Base-by-base conservation (phyloP, 2,797 vertebrate species). In the Tragopan temminckii region DNA sequence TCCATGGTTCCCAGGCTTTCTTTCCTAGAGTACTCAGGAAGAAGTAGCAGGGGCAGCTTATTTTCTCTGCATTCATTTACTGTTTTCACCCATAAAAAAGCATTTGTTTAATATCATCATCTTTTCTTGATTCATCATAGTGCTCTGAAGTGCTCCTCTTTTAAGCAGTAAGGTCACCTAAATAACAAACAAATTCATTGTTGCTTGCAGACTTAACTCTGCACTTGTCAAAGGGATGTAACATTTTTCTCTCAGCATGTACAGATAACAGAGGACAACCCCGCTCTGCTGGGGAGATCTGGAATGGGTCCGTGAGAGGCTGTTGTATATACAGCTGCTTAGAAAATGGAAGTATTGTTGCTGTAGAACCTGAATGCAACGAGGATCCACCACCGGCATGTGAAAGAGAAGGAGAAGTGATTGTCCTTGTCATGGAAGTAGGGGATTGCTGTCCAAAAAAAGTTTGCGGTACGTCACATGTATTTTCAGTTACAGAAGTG, bases 271-370 rank as follows among this genome's bases (percentile, higher is more conserved):
- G 98, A 55, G 99, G 98, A 23, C 98, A 97, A 24, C 99, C 99
- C 2, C 98, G 78, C 20, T 97, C 98, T 63, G 98, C 98, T 19
- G 99, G 98, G 27, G 99, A 99, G 95, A 96, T 98, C 94, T 99
- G 99, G 99, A 99, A 99, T 81, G 98, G 98, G 57, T 99, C 99
- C 42, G 35, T 91, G 55, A 98, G 98, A 35, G 97, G 99, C 69
- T 99, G 99, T 71, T 99, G 99, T 81, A 98, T 99, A 80, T 99
- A 99, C 82, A 97, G 94, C 81, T 99, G 99, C 87, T 95, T 99
- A 95, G 99, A 98, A 96, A 99, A 99, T 76, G 99, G 99, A 90
- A 99, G 98, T 27, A 97, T 99, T 90, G 96, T 99, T 89, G 97
- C 98, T 16, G 92, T 99, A 50, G 99, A 99, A 77, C 98, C 99